Conservation (phyloP, 2,888 invertebrate species). For the Lochmaea capreae region DNA sequence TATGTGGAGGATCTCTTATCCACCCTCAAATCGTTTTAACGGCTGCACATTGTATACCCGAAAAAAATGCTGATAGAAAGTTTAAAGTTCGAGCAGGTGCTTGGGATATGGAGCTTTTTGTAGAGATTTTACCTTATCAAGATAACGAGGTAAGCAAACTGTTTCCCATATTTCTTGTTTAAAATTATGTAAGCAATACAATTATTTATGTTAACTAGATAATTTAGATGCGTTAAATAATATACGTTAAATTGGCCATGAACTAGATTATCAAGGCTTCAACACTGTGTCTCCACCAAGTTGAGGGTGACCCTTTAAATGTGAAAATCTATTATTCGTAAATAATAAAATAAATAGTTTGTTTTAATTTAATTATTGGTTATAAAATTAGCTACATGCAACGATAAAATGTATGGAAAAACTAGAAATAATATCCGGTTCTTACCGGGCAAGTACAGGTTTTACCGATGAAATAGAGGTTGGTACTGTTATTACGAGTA, state of each 20-base stretch:
- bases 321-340: background rate
- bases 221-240: background rate
- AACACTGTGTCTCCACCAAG: background rate
- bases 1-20: slow-evolving; percentile 83
- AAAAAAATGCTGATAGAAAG: slow-evolving; percentile 53
- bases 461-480: no score
- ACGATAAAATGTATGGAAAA: no score
- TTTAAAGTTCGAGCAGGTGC: slow-evolving; percentile 76
- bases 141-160: slow-evolving; percentile 64
- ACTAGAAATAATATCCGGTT: no score
- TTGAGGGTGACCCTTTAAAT: background rate
- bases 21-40: slow-evolving; percentile 80
- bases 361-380: background rate
- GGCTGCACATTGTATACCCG: slow-evolving; percentile 79
- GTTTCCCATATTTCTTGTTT: no score
- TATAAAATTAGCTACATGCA: background rate
- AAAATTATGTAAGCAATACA: no score
- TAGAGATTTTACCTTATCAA: slow-evolving; percentile 70
- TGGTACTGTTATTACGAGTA: no score
- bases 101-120: slow-evolving; percentile 83
- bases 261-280: background rate
- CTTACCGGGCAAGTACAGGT: no score
- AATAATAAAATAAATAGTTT: background rate
- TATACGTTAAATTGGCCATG: background rate
- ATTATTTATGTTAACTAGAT: no score